A percentile compares a stretch with the other conserved stretches of the same genome.
These are phyloP conservation scores for Pavo muticus DNA, from an alignment of 2,113 vertebrate genomes.

Conservation along the genomic window DNA sequence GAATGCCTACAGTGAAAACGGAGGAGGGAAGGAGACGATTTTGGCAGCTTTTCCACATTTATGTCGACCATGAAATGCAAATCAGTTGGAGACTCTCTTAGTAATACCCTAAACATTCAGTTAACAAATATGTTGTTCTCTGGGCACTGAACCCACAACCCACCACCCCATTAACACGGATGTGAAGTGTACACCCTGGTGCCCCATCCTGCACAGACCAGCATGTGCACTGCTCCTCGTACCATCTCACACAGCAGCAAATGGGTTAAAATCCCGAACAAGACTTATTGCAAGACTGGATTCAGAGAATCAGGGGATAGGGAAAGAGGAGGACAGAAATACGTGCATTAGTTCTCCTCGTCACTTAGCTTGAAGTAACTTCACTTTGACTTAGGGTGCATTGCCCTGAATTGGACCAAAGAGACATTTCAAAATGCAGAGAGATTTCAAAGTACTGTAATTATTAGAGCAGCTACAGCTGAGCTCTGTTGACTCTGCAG, in stretches of 20 bases:
- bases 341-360: neutral
- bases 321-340: neutral
- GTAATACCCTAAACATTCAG: neutral
- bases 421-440: neutral
- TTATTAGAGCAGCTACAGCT: neutral
- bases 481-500: neutral
- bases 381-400: neutral
- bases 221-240: neutral
- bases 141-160: neutral
- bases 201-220: neutral
- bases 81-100: neutral
- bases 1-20: conserved; percentile 3
- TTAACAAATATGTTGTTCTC: neutral
- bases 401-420: neutral
- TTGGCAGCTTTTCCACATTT: neutral
- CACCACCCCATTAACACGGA: neutral
- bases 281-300: neutral
- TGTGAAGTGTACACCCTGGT: neutral
- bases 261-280: neutral
- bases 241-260: neutral
- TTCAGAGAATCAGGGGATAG: neutral
- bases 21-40: neutral
- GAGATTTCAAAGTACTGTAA: neutral
- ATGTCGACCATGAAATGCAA: neutral
- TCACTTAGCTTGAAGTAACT: neutral